Conservation (phyloP, 2,888 invertebrate species). For the Oscheius sp. region DNA sequence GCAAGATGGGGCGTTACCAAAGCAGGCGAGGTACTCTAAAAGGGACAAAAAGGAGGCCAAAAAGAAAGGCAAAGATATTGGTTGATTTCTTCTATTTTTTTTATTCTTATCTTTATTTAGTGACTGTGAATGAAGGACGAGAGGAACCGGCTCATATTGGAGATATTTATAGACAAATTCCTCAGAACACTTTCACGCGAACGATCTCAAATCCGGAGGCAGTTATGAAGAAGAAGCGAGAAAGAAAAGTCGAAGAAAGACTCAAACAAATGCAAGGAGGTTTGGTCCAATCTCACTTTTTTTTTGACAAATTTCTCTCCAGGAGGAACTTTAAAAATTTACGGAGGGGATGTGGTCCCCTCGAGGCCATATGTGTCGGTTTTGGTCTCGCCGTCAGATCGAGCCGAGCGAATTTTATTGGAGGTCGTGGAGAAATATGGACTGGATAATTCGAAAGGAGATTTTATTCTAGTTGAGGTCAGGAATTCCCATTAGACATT, state of each 20-base stretch:
- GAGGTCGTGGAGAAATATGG: constrained; percentile 98
- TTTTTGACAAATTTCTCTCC: background rate
- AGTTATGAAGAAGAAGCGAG: constrained; percentile 94
- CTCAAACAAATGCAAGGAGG: constrained; percentile 76
- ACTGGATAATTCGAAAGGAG: constrained; percentile 84
- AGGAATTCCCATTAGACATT: constrained; percentile 9
- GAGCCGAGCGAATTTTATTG: constrained; percentile 88
- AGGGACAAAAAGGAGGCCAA: constrained; percentile 92
- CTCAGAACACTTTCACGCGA: constrained; percentile 94
- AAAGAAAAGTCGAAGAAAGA: constrained; percentile 94
- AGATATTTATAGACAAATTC: constrained; percentile 70
- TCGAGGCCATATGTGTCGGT: constrained; percentile 95
- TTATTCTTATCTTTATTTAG: constrained; percentile 28
- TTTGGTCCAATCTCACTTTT: background rate
- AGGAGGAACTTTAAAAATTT: constrained; percentile 79
- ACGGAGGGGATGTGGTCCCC: constrained; percentile 92
- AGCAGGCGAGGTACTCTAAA: constrained; percentile 80
- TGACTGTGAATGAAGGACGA: constrained; percentile 51
- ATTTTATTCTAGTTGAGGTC: constrained; percentile 95
- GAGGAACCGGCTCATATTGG: constrained; percentile 34
- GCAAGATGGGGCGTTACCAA: constrained; percentile 73
- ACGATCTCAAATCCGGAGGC: constrained; percentile 99
- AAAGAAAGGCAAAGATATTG: constrained; percentile 74
- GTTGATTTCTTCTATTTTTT: constrained; percentile 19
- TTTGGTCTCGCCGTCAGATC: constrained; percentile 89